Evolutionary conservation across 2,797 vertebrate genomes (phyloP), one percentile per base, ranked within the genome.

Genomic region (Pangasius mekongensis): DNA sequence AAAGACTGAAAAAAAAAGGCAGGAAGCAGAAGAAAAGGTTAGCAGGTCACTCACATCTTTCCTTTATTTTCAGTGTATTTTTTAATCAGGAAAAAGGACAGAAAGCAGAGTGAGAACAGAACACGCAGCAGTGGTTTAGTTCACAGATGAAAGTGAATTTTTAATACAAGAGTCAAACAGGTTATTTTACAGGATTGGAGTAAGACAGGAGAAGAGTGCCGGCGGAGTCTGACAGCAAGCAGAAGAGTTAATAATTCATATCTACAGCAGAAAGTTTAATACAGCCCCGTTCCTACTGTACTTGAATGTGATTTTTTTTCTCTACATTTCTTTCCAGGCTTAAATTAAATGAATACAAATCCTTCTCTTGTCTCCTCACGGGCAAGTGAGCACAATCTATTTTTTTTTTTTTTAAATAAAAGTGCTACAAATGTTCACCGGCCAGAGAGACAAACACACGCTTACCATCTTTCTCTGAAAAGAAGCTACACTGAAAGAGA

Each of bases 31-130:
- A 90, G 93, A 89, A 93, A 92, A 93, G 90, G 91, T 93, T 92
- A 96, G 92, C 87, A 93, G 86, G 96, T 96, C 82, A 94, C 94
- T 93, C 93, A 96, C 92, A 92, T 92, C 92, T 95, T 96, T 89
- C 81, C 84, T 97, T 97, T 95, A 95, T 96, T 96, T 90, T 92
- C 85, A 93, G 90, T 80, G 95, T 92, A 93, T 94, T 90, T 88
- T 90, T 20, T 93, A 94, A 95, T 94, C 93, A 95, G 92, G 94
- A 94, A 94, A 93, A 93, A 94, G 93, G 91, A 91, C 92, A 92
- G 93, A 93, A 93, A 92, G n/a, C 33, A 78, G 87, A 94, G 93
- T 87, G 62, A 92, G 91, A 94, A 95, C 95, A 92, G 93, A 87
- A 91, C 85, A 94, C 86, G 93, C 78, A 93, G 93, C 92, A 93